A percentile compares a stretch with the other conserved stretches of the same genome.
These are phyloP conservation scores for Acromyrmex echinatior DNA, from an alignment of 1,140 invertebrate species.

Conservation along the genomic window DNA sequence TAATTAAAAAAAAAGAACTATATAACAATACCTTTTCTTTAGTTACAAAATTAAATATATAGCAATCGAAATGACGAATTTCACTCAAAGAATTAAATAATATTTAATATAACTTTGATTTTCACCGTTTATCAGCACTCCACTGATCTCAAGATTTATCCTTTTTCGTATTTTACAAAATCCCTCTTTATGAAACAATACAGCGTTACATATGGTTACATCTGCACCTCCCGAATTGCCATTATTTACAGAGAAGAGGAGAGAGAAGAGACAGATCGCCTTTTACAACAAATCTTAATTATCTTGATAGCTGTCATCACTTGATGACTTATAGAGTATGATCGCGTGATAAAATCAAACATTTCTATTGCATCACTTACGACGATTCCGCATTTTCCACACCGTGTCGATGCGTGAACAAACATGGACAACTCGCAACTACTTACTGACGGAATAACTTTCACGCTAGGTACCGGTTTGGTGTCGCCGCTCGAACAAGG, in stretches of 20 bases:
- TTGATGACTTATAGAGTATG: too few relatives aligned
- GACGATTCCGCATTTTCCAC: conserved; percentile 51
- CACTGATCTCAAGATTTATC: not conserved
- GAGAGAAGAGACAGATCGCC: too few relatives aligned
- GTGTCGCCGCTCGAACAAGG: conserved; percentile 21
- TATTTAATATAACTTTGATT: not conserved
- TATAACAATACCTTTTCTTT: not conserved
- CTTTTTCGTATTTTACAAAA: not conserved
- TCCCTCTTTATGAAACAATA: not conserved
- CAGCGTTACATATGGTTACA: not conserved
- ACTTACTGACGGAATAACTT: conserved; percentile 44
- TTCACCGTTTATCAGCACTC: not conserved
- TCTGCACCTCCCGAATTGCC: not conserved
- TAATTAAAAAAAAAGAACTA: not conserved
- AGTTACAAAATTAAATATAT: not conserved
- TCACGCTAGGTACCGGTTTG: too few relatives aligned
- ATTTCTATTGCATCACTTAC: conserved; percentile 26
- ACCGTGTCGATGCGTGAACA: too few relatives aligned
- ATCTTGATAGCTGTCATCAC: not conserved
- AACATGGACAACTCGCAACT: conserved; percentile 25
- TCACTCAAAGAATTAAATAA: not conserved
- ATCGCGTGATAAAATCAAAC: not conserved
- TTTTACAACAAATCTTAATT: not conserved
- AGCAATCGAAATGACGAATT: not conserved
- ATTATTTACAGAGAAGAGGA: not conserved